Conservation (phyloP, 2,113 vertebrate species). For the Apodemus speciosus region DNA sequence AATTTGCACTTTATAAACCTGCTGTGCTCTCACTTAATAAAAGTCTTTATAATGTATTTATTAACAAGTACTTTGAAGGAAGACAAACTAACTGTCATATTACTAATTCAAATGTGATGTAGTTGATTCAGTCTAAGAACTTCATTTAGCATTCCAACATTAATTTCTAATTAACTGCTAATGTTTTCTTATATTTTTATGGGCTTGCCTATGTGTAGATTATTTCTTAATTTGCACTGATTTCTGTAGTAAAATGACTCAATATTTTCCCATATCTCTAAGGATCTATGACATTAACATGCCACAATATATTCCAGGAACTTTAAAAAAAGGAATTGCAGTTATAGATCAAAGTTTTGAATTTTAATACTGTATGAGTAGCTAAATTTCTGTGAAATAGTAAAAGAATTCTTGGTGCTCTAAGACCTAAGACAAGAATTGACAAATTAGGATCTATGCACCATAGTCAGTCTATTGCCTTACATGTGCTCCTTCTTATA, state of each 20-base stretch:
- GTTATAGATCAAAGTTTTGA: not conserved
- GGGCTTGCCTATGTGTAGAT: slow-evolving; percentile 53
- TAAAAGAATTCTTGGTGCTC: not conserved
- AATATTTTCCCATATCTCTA: slow-evolving; percentile 52
- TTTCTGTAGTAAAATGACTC: slow-evolving; percentile 46
- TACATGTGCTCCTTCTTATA: not conserved
- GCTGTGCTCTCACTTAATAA: slow-evolving; percentile 48
- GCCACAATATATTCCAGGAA: not conserved
- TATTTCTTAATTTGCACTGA: slow-evolving; percentile 67
- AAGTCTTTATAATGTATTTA: slow-evolving; percentile 60
- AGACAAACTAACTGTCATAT: slow-evolving; percentile 65
- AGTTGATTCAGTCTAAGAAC: slow-evolving; percentile 68
- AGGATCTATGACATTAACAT: not conserved
- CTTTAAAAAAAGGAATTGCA: not conserved
- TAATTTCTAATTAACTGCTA: slow-evolving; percentile 78
- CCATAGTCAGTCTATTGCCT: not conserved
- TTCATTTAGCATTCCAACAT: slow-evolving; percentile 71
- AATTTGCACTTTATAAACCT: slow-evolving; percentile 68
- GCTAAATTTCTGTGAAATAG: not conserved
- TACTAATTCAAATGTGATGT: slow-evolving; percentile 75
- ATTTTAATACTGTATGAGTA: not conserved
- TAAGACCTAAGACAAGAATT: not conserved
- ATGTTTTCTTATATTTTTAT: slow-evolving; percentile 70
- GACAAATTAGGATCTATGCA: not conserved
- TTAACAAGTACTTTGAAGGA: slow-evolving; percentile 71